These are phyloP conservation scores for Anagyrus pseudococci DNA, from an alignment of 2,888 invertebrate species.

Conservation along the genomic window DNA sequence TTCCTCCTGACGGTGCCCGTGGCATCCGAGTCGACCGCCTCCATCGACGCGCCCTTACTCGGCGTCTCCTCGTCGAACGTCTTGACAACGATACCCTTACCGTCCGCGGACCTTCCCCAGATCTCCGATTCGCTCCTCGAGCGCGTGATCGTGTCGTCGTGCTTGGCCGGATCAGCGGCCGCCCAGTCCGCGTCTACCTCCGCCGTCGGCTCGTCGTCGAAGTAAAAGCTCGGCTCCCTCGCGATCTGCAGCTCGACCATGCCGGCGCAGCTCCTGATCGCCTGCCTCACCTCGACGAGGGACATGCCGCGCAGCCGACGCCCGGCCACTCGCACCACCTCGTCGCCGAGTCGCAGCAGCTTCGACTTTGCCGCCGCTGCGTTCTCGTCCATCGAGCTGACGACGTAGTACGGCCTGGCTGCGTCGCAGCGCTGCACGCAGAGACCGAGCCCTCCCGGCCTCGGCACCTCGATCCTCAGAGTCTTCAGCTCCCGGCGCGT, in stretches of 20 bases:
- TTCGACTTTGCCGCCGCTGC: constrained; percentile 57
- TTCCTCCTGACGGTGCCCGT: background rate
- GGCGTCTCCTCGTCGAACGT: constrained; percentile 1
- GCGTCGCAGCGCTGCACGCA: constrained; percentile 52
- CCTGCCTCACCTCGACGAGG: constrained; percentile 49
- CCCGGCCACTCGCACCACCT: constrained; percentile 67
- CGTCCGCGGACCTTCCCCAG: constrained; percentile 41
- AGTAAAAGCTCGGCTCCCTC: constrained; percentile 48
- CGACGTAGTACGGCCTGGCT: constrained; percentile 52
- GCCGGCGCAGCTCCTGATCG: constrained; percentile 50
- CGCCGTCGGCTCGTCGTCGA: constrained; percentile 48
- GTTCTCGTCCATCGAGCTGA: constrained; percentile 49
- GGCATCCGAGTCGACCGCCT: background rate
- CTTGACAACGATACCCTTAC: background rate
- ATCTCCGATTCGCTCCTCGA: constrained; percentile 50
- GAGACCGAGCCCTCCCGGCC: constrained; percentile 49
- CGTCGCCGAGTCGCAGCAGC: constrained; percentile 65
- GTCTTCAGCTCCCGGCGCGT: constrained; percentile 53
- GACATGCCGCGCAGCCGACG: constrained; percentile 64
- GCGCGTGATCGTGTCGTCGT: constrained; percentile 41
- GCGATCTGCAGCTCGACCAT: constrained; percentile 54
- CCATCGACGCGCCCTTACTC: background rate
- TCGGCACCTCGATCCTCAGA: constrained; percentile 47
- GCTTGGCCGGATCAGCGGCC: constrained; percentile 25
- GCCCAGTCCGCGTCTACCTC: constrained; percentile 47